A percentile compares a stretch with the other conserved stretches of the same genome.
Evolutionary conservation across 2,113 vertebrate genomes (phyloP).

Genomic region (Embiotoca jacksoni): DNA sequence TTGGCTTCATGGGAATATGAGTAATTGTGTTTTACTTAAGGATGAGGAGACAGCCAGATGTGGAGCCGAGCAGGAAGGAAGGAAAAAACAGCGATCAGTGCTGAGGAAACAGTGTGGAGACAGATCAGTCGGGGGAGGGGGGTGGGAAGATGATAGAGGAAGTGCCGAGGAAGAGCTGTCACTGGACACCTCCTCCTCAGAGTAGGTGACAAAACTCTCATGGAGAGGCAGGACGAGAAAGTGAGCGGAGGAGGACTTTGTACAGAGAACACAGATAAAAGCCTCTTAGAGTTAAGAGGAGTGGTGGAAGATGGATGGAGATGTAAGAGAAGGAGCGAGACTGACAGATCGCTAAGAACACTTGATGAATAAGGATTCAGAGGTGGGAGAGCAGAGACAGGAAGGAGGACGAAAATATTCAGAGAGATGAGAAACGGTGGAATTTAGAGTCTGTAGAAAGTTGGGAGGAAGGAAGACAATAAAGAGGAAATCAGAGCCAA

Average conservation of each 20-base stretch:
- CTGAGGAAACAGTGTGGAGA: neutral
- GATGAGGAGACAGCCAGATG: conserved; percentile 40
- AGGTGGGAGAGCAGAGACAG: neutral
- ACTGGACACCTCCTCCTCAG: neutral
- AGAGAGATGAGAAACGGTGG: neutral
- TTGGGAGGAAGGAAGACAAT: neutral
- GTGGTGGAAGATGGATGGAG: neutral
- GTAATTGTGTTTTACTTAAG: conserved; percentile 36
- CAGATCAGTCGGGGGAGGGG: conserved; percentile 22
- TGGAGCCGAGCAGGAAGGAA: conserved; percentile 62
- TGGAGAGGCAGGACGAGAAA: conserved; percentile 16
- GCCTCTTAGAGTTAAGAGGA: neutral
- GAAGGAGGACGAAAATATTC: neutral
- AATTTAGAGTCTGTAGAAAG: neutral
- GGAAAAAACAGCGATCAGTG: neutral
- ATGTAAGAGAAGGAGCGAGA: neutral
- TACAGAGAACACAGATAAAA: neutral
- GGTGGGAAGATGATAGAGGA: conserved; percentile 31
- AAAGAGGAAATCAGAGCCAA: too few species aligned
- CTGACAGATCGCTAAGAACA: neutral
- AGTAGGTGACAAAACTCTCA: conserved; percentile 2
- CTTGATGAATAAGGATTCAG: neutral
- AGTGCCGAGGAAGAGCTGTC: conserved; percentile 4
- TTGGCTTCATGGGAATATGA: conserved; percentile 28
- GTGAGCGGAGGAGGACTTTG: conserved; percentile 18